Conservation (phyloP, 2,888 invertebrate species). For the Calliopum simillimum region DNA sequence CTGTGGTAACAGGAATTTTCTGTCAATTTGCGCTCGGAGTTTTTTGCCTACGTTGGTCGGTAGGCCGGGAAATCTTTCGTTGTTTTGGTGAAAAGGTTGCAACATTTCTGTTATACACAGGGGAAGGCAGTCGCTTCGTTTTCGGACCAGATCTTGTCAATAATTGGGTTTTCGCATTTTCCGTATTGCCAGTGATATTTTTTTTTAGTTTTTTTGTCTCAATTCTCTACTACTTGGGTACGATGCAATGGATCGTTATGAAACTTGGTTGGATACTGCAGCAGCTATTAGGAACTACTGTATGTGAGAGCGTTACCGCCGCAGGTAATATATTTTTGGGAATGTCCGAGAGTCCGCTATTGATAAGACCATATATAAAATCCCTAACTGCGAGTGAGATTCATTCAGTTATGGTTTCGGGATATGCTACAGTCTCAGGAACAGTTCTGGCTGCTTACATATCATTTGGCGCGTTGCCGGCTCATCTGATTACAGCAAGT, state of each 20-base stretch:
- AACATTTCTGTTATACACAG: no score
- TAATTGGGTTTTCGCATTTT: slow-evolving; percentile 81
- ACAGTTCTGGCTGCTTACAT: slow-evolving; percentile 92
- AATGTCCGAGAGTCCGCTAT: slow-evolving; percentile 87
- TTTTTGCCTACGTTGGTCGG: slow-evolving; percentile 85
- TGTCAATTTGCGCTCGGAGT: slow-evolving; percentile 87
- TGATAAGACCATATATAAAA: slow-evolving; percentile 86
- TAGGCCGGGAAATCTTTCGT: slow-evolving; percentile 52
- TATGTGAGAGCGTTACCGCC: slow-evolving; percentile 89
- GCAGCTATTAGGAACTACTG: no score
- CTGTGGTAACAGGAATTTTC: slow-evolving; percentile 80
- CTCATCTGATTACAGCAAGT: slow-evolving; percentile 89
- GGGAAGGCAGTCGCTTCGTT: no score
- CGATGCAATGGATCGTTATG: slow-evolving; percentile 82
- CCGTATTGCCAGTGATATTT: slow-evolving; percentile 89
- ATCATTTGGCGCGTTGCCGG: slow-evolving; percentile 85
- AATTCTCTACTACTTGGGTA: slow-evolving; percentile 86
- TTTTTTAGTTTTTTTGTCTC: slow-evolving; percentile 92
- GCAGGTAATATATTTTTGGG: slow-evolving; percentile 94
- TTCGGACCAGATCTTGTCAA: slow-evolving; percentile 36
- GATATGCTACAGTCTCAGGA: slow-evolving; percentile 94
- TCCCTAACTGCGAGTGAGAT: slow-evolving; percentile 86
- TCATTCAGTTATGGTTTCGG: slow-evolving; percentile 90
- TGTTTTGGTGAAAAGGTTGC: no score
- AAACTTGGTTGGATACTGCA: no score